These are phyloP conservation scores for Brienomyrus brachyistius DNA, from an alignment of 2,113 vertebrate genomes.

Conservation along the genomic window DNA sequence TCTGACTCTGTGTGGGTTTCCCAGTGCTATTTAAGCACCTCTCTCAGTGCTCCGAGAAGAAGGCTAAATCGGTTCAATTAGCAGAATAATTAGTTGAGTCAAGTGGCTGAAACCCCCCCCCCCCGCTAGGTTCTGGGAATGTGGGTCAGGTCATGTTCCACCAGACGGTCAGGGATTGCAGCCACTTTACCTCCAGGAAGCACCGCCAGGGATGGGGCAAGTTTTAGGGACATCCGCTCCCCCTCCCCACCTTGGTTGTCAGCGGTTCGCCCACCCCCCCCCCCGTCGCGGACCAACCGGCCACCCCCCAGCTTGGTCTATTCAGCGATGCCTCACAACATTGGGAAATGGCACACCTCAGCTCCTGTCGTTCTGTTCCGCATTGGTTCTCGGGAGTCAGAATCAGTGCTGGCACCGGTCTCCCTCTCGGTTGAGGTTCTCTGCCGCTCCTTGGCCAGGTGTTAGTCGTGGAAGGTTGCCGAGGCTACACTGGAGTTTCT, in stretches of 20 bases:
- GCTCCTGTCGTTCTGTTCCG: background rate
- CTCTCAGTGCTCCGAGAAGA: background rate
- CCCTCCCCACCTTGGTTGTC: background rate
- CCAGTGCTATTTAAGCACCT: background rate
- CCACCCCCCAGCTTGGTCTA: background rate
- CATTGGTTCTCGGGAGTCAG: background rate
- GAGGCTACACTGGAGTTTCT: background rate
- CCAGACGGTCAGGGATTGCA: background rate
- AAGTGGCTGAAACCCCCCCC: background rate
- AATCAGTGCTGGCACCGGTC: background rate
- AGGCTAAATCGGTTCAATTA: constrained; percentile 4
- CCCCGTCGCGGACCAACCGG: background rate
- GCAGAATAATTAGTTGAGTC: background rate
- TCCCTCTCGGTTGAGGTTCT: background rate
- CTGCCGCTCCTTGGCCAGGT: background rate
- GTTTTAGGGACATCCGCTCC: background rate
- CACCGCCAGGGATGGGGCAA: background rate
- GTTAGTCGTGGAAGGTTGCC: background rate
- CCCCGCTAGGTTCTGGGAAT: background rate
- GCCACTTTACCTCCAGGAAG: background rate
- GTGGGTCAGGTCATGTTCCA: background rate
- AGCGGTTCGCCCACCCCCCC: background rate
- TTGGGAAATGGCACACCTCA: background rate
- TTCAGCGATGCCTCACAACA: background rate
- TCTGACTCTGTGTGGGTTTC: background rate